These are phyloP conservation scores for Epinotia nisella DNA, from an alignment of 2,888 invertebrate genomes.

Conservation along the genomic window DNA sequence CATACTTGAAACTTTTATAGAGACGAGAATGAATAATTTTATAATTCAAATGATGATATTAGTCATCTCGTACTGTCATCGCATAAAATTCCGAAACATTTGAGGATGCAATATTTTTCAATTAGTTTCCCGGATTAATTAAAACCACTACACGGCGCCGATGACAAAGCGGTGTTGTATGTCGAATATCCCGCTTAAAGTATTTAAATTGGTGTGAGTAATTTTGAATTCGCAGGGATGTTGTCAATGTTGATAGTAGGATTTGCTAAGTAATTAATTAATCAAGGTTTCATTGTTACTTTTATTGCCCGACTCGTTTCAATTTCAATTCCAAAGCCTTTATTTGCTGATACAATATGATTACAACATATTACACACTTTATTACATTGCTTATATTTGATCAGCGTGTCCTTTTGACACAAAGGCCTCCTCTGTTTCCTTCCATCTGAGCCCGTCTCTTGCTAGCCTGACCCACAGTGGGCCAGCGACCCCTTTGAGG, in stretches of 20 bases:
- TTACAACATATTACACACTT: no score
- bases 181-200: slow-evolving; percentile 60
- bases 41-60: slow-evolving; percentile 18
- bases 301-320: no score
- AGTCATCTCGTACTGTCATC: slow-evolving; percentile 26
- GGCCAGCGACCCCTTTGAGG: no score
- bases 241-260: slow-evolving; percentile 46
- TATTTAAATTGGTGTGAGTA: slow-evolving; percentile 60
- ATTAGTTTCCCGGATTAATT: slow-evolving; percentile 53
- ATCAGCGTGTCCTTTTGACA: no score
- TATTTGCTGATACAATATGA: no score
- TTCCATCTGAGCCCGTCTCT: no score
- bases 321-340: no score
- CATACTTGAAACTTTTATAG: slow-evolving; percentile 21
- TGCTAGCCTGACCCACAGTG: no score
- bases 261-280: slow-evolving; percentile 44
- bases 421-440: no score
- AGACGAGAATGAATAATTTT: slow-evolving; percentile 28
- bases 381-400: no score
- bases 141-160: slow-evolving; percentile 71
- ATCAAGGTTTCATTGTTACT: no score
- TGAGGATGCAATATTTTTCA: slow-evolving; percentile 20
- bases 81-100: slow-evolving; percentile 23
- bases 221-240: slow-evolving; percentile 50
- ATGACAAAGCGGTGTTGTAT: slow-evolving; percentile 66